Evolutionary conservation across 2,888 invertebrate species (phyloP).

Genomic region (Linnaemya vulpina): DNA sequence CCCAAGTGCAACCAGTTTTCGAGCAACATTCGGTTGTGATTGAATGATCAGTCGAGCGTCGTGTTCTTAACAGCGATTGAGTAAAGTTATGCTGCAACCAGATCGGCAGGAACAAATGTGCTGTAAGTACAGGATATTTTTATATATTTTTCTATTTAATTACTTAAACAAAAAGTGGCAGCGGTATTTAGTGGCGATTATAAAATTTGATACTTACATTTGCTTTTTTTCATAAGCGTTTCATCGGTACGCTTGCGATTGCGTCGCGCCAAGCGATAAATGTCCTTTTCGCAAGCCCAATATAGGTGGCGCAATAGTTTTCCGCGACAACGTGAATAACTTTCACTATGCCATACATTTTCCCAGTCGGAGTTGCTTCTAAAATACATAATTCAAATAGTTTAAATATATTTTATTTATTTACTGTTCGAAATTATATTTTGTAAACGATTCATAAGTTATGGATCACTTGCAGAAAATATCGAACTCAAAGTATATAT

Average conservation of each 20-base stretch:
- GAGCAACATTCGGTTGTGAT: slow-evolving; percentile 86
- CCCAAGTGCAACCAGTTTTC: slow-evolving; percentile 86
- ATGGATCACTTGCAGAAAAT: too few relatives aligned
- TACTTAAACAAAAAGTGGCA: too few relatives aligned
- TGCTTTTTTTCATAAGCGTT: slow-evolving; percentile 70
- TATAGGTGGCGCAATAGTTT: slow-evolving; percentile 85
- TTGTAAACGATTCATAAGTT: not conserved
- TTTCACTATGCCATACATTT: slow-evolving; percentile 84
- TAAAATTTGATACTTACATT: slow-evolving; percentile 47
- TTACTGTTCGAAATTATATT: not conserved
- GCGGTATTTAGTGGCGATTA: not conserved
- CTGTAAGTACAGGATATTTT: slow-evolving; percentile 41
- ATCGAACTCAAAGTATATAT: too few relatives aligned
- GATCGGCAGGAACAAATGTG: slow-evolving; percentile 73
- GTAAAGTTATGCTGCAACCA: slow-evolving; percentile 82
- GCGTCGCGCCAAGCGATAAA: slow-evolving; percentile 84
- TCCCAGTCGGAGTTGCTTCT: slow-evolving; percentile 83
- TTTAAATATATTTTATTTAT: not conserved
- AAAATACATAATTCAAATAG: too few relatives aligned
- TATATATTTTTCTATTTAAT: not conserved
- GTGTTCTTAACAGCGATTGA: slow-evolving; percentile 78
- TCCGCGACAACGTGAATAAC: slow-evolving; percentile 85
- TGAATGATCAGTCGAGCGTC: slow-evolving; percentile 79
- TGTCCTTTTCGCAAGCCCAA: slow-evolving; percentile 87
- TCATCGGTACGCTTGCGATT: slow-evolving; percentile 78